These are phyloP conservation scores for Conus canariensis DNA, from an alignment of 2,888 invertebrate species.

Conservation along the genomic window DNA sequence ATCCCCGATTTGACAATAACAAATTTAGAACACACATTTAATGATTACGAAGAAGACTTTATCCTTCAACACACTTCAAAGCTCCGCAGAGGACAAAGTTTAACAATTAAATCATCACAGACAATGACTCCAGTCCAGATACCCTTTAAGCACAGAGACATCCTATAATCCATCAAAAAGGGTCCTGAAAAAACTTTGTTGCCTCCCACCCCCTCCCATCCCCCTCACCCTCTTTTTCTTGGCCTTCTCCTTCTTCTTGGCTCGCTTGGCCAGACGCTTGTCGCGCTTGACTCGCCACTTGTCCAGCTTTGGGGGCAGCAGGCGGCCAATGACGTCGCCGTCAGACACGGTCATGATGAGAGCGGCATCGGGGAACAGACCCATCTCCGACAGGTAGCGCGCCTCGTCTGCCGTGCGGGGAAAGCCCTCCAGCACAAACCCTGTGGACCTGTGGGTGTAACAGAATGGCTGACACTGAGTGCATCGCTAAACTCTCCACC, in stretches of 20 bases:
- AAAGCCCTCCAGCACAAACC: conserved; percentile 78
- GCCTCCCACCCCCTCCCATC: background rate
- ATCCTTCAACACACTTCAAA: no score
- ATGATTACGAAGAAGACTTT: no score
- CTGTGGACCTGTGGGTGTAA: conserved; percentile 69
- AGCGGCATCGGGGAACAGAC: conserved; percentile 77
- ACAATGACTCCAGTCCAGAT: no score
- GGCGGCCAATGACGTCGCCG: conserved; percentile 74
- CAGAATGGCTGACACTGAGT: background rate
- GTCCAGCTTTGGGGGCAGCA: conserved; percentile 77
- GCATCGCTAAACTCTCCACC: no score
- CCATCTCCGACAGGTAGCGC: conserved; percentile 72
- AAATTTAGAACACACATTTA: no score
- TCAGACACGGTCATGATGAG: conserved; percentile 74
- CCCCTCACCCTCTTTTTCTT: conserved; percentile 73
- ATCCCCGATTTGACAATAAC: no score
- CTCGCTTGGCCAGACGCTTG: conserved; percentile 68
- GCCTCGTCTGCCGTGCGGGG: conserved; percentile 76
- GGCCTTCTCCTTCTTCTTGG: conserved; percentile 73
- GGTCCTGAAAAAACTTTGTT: no score
- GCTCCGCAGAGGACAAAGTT: no score
- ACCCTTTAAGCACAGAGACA: no score
- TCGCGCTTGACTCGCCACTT: conserved; percentile 75
- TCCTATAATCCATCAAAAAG: no score
- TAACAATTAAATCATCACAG: no score